phyloP scores from a whole-genome alignment of 2,113 vertebrate species.

The Entelurus aequoreus region DNA sequence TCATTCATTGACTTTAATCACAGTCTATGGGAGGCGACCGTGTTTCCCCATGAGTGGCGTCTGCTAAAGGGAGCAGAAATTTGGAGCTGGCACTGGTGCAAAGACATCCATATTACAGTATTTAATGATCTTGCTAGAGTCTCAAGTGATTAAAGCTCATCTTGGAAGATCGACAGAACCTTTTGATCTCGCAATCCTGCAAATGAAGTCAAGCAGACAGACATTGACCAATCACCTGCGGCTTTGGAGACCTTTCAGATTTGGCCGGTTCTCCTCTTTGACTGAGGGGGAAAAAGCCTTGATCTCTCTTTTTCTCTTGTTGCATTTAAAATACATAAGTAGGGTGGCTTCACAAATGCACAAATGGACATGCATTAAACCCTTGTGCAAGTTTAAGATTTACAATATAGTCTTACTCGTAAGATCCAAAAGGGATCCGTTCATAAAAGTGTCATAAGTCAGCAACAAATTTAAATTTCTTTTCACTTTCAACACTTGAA shows the following conservation, averaged over 20 bases:
- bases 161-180: slow-evolving; percentile 35
- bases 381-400: too few species aligned
- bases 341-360: slow-evolving; percentile 6
- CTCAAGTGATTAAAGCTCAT: slow-evolving; percentile 59
- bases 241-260: slow-evolving; percentile 58
- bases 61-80: slow-evolving; percentile 51
- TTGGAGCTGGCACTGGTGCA: slow-evolving; percentile 45
- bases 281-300: slow-evolving; percentile 63
- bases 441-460: too few species aligned
- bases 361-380: slow-evolving; percentile 28
- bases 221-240: slow-evolving; percentile 60
- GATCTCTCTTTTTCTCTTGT: slow-evolving; percentile 50
- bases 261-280: slow-evolving; percentile 47
- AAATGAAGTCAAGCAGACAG: slow-evolving; percentile 55
- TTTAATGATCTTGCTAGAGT: slow-evolving; percentile 52
- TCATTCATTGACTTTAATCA: slow-evolving; percentile 71
- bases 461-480: too few species aligned
- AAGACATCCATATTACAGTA: slow-evolving; percentile 51
- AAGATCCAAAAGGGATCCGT: too few species aligned
- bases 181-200: slow-evolving; percentile 58
- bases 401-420: too few species aligned
- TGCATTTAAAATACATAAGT: slow-evolving; percentile 4
- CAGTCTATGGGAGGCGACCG: slow-evolving; percentile 63
- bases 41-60: slow-evolving; percentile 54
- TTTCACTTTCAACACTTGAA: too few species aligned